Base-by-base conservation (phyloP, 1,140 invertebrate genomes). In the Atta texana region DNA sequence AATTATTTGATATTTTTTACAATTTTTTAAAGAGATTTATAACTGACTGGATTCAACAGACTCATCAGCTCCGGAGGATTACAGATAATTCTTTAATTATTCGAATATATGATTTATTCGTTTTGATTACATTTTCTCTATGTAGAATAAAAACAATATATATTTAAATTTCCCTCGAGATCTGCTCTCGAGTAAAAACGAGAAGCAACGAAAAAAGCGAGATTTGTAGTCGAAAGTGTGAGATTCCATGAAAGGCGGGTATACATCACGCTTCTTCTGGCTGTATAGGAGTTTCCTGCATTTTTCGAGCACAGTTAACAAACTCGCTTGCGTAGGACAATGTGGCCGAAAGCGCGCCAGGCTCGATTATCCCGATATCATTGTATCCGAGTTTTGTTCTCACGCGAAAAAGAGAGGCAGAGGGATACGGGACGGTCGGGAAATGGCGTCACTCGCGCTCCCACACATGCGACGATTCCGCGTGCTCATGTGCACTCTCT, bases 311-410 rank as follows among this genome's bases (percentile, higher is more conserved):
- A 51, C 34, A 74, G 51, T 72, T 44, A 10, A 16, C 44, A 51
- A 85, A 76, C 77, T 89, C 74, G 71, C 49, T 82, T 28, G 59
- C 49, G 88, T 71, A 88, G 71, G 76, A 55, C 39, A 86, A 61
- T 82, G 69, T 66, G 28, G 85, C 84, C 75, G 88, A 89, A 89
- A 87, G 88, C 69, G 71, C 75, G 81, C 3, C 49, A 28, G 16
- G 49, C 71, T 80, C 87, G 91, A 92, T 88, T 85, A 80, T 90
- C 69, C 31, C 85, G 74, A 66, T 64, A 71, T 76, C 86, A 91
- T 89, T 89, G 90, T 89, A 82, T n/a, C 77, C 69, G 84, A 87
- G 86, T 78, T 72, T 85, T 34, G 87, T 78, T 89, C 88, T 82
- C 88, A 89, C 85, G 88, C 69, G 76, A 88, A 90, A 90, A 92